phyloP scores from a whole-genome alignment of 92 coral and sea anemone species.

The Bergia puertoricense region DNA sequence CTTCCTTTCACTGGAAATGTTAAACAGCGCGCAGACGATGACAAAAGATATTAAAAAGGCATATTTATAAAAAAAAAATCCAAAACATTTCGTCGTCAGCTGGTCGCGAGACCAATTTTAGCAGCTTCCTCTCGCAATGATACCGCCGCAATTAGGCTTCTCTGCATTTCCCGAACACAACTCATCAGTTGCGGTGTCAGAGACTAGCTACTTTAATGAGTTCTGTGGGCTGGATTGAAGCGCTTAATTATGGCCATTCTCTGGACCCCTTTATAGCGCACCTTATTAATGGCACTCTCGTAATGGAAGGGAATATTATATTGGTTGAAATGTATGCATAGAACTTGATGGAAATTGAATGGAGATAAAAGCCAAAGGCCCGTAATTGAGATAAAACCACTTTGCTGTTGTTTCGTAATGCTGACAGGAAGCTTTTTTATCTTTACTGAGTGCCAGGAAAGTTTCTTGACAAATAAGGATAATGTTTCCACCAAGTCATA shows the following conservation, averaged over 20 bases:
- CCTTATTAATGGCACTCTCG: conserved; percentile 71
- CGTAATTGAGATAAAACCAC: conserved; percentile 71
- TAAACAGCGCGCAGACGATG: conserved; percentile 67
- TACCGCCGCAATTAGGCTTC: conserved; percentile 16
- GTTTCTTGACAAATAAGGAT: conserved; percentile 37
- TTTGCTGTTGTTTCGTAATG: conserved; percentile 36
- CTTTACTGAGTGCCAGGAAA: conserved; percentile 27
- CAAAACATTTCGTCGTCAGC: conserved; percentile 46
- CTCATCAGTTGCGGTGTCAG: conserved; percentile 40
- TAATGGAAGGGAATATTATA: conserved; percentile 62
- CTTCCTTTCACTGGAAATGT: conserved; percentile 71
- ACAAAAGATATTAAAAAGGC: conserved; percentile 71
- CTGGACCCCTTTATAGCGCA: conserved; percentile 58
- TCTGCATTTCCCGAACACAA: conserved; percentile 32
- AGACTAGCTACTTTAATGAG: conserved; percentile 52
- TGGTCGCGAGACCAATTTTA: conserved; percentile 48
- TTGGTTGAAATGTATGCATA: conserved; percentile 73
- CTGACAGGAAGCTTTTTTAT: conserved; percentile 50
- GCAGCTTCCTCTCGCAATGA: conserved; percentile 30
- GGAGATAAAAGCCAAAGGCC: conserved; percentile 61
- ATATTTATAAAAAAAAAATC: conserved; percentile 66
- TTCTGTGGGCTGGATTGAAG: conserved; percentile 58
- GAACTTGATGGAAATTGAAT: conserved; percentile 56
- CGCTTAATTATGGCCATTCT: conserved; percentile 66
- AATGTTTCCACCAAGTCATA: conserved; percentile 14